These are phyloP conservation scores for Junonia oenone DNA, from an alignment of 2,888 invertebrate species.

Conservation along the genomic window DNA sequence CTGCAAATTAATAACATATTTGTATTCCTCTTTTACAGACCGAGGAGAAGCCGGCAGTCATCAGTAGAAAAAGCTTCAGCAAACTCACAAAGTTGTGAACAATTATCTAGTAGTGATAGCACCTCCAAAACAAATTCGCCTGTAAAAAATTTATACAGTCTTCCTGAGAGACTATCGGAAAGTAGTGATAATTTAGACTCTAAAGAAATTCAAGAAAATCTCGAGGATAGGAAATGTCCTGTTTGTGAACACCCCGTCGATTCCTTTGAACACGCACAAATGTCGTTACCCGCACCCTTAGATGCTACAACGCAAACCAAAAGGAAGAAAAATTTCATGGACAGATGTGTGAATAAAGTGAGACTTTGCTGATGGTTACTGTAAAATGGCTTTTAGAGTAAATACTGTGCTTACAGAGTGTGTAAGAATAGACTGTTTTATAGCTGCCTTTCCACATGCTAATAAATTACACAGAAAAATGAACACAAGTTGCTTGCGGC, in stretches of 20 bases:
- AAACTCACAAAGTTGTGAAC: conserved; percentile 67
- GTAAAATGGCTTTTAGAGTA: conserved; percentile 19
- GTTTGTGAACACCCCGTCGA: conserved; percentile 83
- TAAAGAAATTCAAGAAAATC: conserved; percentile 42
- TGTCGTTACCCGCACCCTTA: conserved; percentile 78
- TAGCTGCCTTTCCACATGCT: conserved; percentile 16
- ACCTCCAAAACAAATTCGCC: conserved; percentile 65
- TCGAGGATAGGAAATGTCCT: conserved; percentile 44
- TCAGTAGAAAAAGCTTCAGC: conserved; percentile 61
- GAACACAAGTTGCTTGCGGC: background rate
- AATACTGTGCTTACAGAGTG: conserved; percentile 55
- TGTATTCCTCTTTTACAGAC: conserved; percentile 47
- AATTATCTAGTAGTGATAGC: conserved; percentile 62
- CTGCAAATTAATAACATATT: too few relatives aligned
- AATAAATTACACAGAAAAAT: background rate
- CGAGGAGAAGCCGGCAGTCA: conserved; percentile 67
- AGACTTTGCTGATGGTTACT: conserved; percentile 82
- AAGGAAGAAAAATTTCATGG: conserved; percentile 90
- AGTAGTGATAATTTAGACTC: conserved; percentile 60
- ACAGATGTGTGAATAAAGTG: conserved; percentile 90
- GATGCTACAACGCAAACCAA: conserved; percentile 81
- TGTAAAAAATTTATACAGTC: conserved; percentile 62
- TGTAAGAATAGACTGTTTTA: conserved; percentile 51
- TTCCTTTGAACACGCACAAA: conserved; percentile 71
- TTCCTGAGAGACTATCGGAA: conserved; percentile 65